These are phyloP conservation scores for Simalia tracyae DNA, from an alignment of 2,797 vertebrate species.

Conservation along the genomic window DNA sequence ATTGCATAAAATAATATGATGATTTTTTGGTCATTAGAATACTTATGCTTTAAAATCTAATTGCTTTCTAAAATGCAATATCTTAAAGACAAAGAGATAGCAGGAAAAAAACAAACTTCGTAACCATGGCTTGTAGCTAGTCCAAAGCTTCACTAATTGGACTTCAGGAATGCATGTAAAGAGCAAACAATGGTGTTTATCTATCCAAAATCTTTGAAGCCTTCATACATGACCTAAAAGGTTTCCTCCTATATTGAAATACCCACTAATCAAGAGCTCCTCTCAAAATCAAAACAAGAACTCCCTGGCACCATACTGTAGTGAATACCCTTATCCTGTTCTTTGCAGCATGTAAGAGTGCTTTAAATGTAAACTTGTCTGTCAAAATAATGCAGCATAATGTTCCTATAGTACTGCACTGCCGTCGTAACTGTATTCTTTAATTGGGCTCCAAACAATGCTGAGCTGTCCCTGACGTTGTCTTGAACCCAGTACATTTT, in stretches of 20 bases:
- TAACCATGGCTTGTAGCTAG: background rate
- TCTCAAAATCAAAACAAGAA: background rate
- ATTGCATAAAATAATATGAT: constrained; percentile 66
- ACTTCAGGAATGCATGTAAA: background rate
- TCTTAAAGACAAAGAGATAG: constrained; percentile 58
- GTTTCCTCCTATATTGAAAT: background rate
- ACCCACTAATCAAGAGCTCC: background rate
- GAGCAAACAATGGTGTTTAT: background rate
- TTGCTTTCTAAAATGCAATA: constrained; percentile 78
- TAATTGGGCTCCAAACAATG: background rate
- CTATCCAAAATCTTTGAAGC: background rate
- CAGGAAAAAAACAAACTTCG: background rate
- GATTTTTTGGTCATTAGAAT: constrained; percentile 71
- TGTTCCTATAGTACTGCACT: background rate
- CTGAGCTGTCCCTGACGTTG: background rate
- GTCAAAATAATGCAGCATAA: background rate
- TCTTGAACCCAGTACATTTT: background rate
- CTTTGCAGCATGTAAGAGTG: background rate
- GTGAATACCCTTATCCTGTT: background rate
- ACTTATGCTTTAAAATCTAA: constrained; percentile 80
- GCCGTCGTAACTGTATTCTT: background rate
- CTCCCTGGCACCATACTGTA: background rate
- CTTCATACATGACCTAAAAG: background rate
- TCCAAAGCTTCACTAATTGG: background rate
- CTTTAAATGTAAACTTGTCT: background rate